phyloP scores from a whole-genome alignment of 2,888 invertebrate genomes.

The Glyphotaelius pellucidus region DNA sequence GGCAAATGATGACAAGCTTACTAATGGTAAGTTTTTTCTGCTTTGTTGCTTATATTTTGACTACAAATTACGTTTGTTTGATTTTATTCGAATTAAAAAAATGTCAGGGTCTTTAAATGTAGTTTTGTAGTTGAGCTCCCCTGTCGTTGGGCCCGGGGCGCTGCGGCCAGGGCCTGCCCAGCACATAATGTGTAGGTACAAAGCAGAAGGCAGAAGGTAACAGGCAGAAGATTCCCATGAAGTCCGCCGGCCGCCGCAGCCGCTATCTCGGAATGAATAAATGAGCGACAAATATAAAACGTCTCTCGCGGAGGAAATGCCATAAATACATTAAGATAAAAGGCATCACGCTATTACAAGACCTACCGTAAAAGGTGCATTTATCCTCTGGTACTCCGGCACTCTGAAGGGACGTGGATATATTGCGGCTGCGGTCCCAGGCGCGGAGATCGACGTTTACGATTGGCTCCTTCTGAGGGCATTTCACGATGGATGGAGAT shows the following conservation, averaged over 20 bases:
- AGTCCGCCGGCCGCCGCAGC: constrained; percentile 46
- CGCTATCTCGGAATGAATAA: constrained; percentile 65
- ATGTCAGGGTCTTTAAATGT: not conserved
- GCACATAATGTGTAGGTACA: not conserved
- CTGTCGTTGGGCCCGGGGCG: constrained; percentile 45
- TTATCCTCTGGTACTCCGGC: constrained; percentile 57
- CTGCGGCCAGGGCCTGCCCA: constrained; percentile 24
- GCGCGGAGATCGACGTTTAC: constrained; percentile 28
- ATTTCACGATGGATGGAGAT: not conserved
- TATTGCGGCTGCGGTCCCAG: not conserved
- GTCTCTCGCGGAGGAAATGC: constrained; percentile 64
- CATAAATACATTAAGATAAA: constrained; percentile 66
- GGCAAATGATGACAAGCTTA: too few species aligned
- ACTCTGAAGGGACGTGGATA: constrained; percentile 24
- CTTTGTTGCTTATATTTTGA: too few species aligned
- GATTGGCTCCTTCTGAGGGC: constrained; percentile 24
- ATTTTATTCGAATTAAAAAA: not conserved
- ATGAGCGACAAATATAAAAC: constrained; percentile 66
- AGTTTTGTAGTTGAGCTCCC: constrained; percentile 19
- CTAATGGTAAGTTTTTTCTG: too few species aligned
- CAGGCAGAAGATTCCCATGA: constrained; percentile 56
- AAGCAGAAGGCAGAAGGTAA: not conserved
- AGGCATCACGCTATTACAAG: constrained; percentile 63
- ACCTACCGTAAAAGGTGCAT: constrained; percentile 66
- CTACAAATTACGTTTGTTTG: too few species aligned